Evolutionary conservation across 2,888 invertebrate species (phyloP), one percentile per base, ranked within the genome.

Genomic region (Limnephilus auricula): DNA sequence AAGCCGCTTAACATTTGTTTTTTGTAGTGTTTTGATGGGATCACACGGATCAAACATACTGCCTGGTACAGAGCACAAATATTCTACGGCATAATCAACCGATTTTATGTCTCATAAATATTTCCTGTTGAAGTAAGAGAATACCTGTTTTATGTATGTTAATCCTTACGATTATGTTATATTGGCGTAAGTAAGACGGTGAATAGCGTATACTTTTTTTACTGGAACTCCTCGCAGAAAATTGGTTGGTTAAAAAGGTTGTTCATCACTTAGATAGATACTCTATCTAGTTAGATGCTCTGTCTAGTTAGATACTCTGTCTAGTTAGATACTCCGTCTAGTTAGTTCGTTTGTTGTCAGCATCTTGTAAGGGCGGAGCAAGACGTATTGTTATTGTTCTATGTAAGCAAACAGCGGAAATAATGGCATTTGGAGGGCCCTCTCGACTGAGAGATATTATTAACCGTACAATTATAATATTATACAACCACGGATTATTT

Each of bases 311-410:
- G 50, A 50, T 65, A 65, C 50, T 65, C 50, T 15, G 18, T 65
- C 50, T 50, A 65, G 65, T 65, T 65, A 34, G 82, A 34, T 82
- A 31, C 65, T 30, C 31, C 34, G 25, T 31, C 87, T 50, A 65
- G 65, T 32, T 65, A 65, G 50, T 65, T 65, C 50, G 50, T 65
- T 65, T 30, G 31, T 87, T 87, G 65, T 87, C 65, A 32, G 87
- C 50, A 87, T 45, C 87, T 50, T 50, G 65, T 50, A 30, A 25
- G 30, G 86, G 50, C 37, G 40, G 90, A 90, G 79, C 40, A 80
- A 90, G 86, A 86, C 79, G 90, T 86, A 90, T 90, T 90, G 86
- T 90, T 90, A 90, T 79, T 84, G 84, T 90, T 90, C 78, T 78
- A 9, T 79, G 45, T 79, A 40, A 86, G 37, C 79, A 79, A 90